Evolutionary conservation across 1,140 invertebrate genomes (phyloP), one percentile per base, ranked within the genome.

Genomic region (Drosophila watanabei): DNA sequence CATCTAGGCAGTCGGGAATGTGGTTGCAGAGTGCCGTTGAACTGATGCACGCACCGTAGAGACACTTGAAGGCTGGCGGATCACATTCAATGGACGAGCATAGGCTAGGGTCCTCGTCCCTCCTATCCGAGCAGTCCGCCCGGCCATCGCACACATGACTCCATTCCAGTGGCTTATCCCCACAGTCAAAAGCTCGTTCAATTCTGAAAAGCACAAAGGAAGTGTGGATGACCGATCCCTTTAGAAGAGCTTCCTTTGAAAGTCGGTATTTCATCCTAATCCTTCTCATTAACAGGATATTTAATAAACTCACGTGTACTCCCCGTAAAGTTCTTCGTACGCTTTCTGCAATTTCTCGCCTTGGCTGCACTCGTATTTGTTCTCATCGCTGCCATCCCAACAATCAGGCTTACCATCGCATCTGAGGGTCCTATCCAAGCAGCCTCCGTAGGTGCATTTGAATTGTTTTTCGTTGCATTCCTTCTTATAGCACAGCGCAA

Each of bases 101-200:
- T 20, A 14, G 28, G 4, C 11, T 56, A n/a, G 45, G 18, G 18
- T 20, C 11, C 10, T 37, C 10, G 24, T 39, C 96, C 1, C 94
- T 95, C n/a, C 94, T 92, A 81, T 95, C 93, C 0, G 75, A 8
- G 82, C 95, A 96, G 78, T 96, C 89, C 2, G 75, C 69, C 8
- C 11, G 45, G 20, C 18, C 45, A 46, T 46, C 45, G 45, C 45
- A 46, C 18, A 46, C 45, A 20, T 1, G 18, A 46, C 45, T 46
- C 45, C 45, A 46, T 13, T 20, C 2, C 45, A 46, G 18, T 5
- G 4, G 11, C 45, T 13, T 20, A 2, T 20, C 43, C 11, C 5
- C 5, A 10, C 43, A 45, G 4, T 5, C 10, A 45, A 45, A 13
- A 1, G 20, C 2, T 18, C 63, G 73, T 0, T 93, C 93, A 86